Base-by-base conservation (phyloP, 2,797 vertebrate species). In the Lophius americanus region DNA sequence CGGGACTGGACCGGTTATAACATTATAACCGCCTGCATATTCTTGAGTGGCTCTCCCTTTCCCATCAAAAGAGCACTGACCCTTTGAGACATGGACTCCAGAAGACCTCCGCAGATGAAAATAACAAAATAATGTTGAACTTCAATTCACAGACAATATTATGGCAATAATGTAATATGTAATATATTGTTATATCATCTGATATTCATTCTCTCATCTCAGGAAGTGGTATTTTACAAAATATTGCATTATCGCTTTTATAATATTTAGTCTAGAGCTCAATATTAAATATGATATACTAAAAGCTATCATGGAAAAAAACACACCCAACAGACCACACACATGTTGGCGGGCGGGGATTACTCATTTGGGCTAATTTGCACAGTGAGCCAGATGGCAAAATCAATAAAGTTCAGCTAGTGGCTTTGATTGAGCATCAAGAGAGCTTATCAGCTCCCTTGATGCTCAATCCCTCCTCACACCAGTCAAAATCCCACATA, bases 361-460 rank as follows among this genome's bases (percentile, higher is more conserved):
- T 83, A 82, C 64, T 70, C 60, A 52, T 63, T 46, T 33, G 39
- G 47, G 78, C 72, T 71, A 54, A 62, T 46, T 10, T 38, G 73
- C 41, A 51, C 68, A 68, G 61, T 1, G 11, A 77, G 65, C 65
- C 77, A 85, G 73, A 77, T 7, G 59, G 67, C 44, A 57, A 80
- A 85, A 85, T 87, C 85, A 87, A 85, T 87, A 85, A 83, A 82
- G 70, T 78, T 83, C 63, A 83, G 87, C 78, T 73, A 63, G 60
- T 75, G 76, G 81, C 76, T 84, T 81, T 67, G 23, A 23, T 23
- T 23, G 23, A 23, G 23, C 23, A 23, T 23, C 23, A 23, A 23
- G 23, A 23, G 23, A 23, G 23, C 23, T 23, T 85, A 79, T 87
- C 75, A 80, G 54, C 63, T 53, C 54, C 67, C 64, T 53, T 66